Conservation (phyloP, 1,140 invertebrate genomes). For the Globodera ellingtonae region DNA sequence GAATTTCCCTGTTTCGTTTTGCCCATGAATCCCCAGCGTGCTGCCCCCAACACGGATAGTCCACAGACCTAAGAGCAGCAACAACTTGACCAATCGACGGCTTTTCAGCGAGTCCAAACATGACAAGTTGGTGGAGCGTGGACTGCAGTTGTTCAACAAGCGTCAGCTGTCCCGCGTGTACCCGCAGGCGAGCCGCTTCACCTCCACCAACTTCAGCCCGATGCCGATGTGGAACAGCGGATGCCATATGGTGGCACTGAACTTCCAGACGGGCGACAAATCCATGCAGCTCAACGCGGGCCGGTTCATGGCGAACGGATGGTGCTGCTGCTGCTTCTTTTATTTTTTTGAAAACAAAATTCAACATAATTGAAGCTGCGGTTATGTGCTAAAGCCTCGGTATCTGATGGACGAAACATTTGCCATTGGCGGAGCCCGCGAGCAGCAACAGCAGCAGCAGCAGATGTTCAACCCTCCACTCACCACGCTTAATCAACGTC, state of each 20-base stretch:
- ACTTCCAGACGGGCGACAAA: constrained; percentile 62
- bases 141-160: constrained; percentile 50
- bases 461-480: not conserved
- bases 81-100: not conserved
- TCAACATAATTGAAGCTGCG: constrained; percentile 70
- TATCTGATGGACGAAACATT: constrained; percentile 85
- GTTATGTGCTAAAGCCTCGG: constrained; percentile 88
- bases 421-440: not conserved
- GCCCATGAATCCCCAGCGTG: too few relatives aligned
- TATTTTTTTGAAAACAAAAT: not conserved
- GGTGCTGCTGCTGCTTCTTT: not conserved
- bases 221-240: constrained; percentile 91
- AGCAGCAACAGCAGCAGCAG: constrained; percentile 15
- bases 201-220: constrained; percentile 96
- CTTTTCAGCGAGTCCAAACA: constrained; percentile 56
- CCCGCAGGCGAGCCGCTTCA: constrained; percentile 84
- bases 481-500: constrained; percentile 1
- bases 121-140: constrained; percentile 63
- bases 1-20: too few relatives aligned
- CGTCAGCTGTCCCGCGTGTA: constrained; percentile 82
- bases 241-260: constrained; percentile 78
- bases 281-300: constrained; percentile 64
- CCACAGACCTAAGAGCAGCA: not conserved
- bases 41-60: too few relatives aligned
- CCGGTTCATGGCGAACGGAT: constrained; percentile 54